These are phyloP conservation scores for Tyto alba DNA, from an alignment of 2,113 vertebrate species.

Conservation along the genomic window DNA sequence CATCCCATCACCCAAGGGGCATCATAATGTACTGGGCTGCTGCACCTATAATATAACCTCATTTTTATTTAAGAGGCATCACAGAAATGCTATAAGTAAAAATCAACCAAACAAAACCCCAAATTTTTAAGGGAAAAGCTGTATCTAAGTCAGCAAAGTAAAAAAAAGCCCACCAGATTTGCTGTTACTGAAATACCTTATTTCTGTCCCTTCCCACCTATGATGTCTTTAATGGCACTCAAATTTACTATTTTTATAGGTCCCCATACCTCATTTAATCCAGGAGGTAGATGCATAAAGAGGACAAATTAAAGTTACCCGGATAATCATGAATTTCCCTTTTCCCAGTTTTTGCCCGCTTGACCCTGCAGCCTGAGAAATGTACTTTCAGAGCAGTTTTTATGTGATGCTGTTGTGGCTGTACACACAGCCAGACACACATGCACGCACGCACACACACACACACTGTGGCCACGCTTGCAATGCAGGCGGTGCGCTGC, in stretches of 20 bases:
- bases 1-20: not conserved
- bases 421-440: not conserved
- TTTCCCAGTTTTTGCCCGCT: not conserved
- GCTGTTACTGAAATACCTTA: not conserved
- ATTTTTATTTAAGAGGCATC: not conserved
- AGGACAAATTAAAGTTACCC: not conserved
- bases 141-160: not conserved
- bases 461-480: not conserved
- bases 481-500: not conserved
- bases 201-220: not conserved
- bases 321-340: not conserved
- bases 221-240: not conserved
- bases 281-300: not conserved
- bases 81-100: not conserved
- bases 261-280: not conserved
- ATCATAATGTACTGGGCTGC: not conserved
- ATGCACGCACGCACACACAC: too few species aligned
- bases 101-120: not conserved
- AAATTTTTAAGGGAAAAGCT: not conserved
- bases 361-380: not conserved
- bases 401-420: not conserved
- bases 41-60: not conserved
- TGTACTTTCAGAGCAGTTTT: not conserved
- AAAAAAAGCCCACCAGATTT: not conserved
- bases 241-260: not conserved